Conservation (phyloP, 2,113 vertebrate genomes). For the Chionis minor region DNA sequence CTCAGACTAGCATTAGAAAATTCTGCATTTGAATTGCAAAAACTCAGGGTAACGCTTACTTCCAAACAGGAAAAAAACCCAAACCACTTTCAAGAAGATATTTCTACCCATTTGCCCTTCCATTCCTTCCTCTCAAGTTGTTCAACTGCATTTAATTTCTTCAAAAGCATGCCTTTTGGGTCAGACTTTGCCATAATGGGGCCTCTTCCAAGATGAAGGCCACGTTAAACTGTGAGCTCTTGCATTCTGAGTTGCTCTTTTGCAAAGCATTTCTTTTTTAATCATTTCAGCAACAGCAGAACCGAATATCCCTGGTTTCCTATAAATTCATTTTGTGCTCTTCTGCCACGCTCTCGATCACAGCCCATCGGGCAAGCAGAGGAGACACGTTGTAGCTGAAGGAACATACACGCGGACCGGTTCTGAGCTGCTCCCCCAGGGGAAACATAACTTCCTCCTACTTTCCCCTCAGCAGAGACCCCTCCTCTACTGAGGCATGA, state of each 20-base stretch:
- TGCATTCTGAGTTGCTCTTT: background rate
- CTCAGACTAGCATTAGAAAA: background rate
- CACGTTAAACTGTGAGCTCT: background rate
- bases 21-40: conserved; percentile 27
- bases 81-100: background rate
- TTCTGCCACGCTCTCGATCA: background rate
- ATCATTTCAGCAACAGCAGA: background rate
- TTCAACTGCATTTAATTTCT: background rate
- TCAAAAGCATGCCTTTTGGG: background rate
- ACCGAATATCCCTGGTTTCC: background rate
- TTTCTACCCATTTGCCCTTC: background rate
- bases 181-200: background rate
- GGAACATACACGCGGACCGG: background rate
- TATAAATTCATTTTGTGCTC: background rate
- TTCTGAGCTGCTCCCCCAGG: background rate
- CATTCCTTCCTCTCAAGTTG: background rate
- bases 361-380: background rate
- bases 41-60: background rate
- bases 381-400: background rate
- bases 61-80: background rate
- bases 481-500: background rate
- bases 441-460: background rate
- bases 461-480: background rate
- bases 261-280: background rate
- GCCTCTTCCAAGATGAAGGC: background rate